Conservation (phyloP, 2,113 vertebrate genomes). For the Oreochromis niloticus region DNA sequence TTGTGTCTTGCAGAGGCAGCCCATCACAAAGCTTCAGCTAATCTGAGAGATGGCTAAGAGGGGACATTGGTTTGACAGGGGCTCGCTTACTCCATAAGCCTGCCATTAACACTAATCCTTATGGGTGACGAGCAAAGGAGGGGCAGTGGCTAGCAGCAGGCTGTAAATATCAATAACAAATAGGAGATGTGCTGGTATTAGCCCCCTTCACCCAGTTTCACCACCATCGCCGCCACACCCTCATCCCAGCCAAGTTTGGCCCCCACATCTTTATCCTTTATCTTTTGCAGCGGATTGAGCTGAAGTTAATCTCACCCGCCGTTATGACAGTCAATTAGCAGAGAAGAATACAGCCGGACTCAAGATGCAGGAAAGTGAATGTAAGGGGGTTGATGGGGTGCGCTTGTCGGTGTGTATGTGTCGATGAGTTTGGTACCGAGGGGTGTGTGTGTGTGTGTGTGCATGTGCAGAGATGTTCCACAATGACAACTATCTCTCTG, state of each 20-base stretch:
- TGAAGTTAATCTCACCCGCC: constrained; percentile 70
- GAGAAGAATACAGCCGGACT: constrained; percentile 64
- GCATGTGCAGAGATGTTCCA: constrained; percentile 52
- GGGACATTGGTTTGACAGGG: constrained; percentile 62
- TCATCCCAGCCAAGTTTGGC: constrained; percentile 31
- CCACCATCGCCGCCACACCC: background rate
- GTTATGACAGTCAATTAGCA: constrained; percentile 78
- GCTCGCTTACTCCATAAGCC: constrained; percentile 61
- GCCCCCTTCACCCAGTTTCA: background rate
- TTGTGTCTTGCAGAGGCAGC: constrained; percentile 49
- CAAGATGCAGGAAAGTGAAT: constrained; percentile 39
- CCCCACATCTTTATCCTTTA: constrained; percentile 61
- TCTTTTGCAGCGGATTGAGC: constrained; percentile 60
- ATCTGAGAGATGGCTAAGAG: constrained; percentile 65
- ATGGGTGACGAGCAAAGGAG: constrained; percentile 39
- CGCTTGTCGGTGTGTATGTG: background rate
- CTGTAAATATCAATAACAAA: constrained; percentile 82
- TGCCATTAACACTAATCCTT: constrained; percentile 68
- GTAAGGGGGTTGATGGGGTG: constrained; percentile 10
- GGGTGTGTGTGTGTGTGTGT: background rate
- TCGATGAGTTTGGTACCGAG: background rate
- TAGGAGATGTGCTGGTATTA: constrained; percentile 56
- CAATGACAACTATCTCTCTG: constrained; percentile 65
- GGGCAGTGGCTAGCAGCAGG: constrained; percentile 20
- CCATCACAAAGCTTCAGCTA: constrained; percentile 63